Base-by-base conservation (phyloP, 2,113 vertebrate species). In the Camelus bactrianus region DNA sequence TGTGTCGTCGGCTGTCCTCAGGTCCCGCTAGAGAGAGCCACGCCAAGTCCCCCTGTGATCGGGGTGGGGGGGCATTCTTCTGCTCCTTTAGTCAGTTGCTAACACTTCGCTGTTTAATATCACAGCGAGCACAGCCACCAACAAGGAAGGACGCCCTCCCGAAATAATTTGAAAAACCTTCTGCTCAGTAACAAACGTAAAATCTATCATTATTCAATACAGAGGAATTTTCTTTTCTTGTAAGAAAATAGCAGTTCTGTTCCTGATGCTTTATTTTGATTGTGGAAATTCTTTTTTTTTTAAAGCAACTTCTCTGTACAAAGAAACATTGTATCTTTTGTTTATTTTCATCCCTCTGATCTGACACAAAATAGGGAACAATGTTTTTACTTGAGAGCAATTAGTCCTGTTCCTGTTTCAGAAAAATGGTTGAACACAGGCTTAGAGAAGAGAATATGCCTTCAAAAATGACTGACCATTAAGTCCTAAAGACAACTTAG, bases 1-100 rank as follows among this genome's bases (percentile, higher is more conserved):
- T 99, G 98, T 98, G 99, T 98, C 98, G 99, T 98, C 98, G 98
- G 98, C 96, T 94, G 89, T 54, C 96, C 96, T 95, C n/a, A 96
- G 80, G 96, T 48, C 81, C 22, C 17, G 35, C 94, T n/a, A 75
- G 92, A 91, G 86, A 94, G 88, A 82, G 96, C 24, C 22, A 75
- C 73, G 83, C 38, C 52, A 20, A 58, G 89, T 72, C 92, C 95
- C 94, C 14, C 30, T 52, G 9, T 62, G 93, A 97, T 98, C 93
- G 97, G 35, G 65, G 2, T 94, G 97, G 35, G 65, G 2, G 72
- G 83, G 94, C 46, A 82, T 92, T 84, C 64, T 69, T 73, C 65
- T 12, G 32, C 82, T 93, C 91, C 93, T 98, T 97, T 94, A 98
- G 97, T 98, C 97, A 97, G 38, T 75, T 93, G 90, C 93, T 98